Evolutionary conservation across 1,140 invertebrate genomes (phyloP).

Genomic region (Watersipora subatra): DNA sequence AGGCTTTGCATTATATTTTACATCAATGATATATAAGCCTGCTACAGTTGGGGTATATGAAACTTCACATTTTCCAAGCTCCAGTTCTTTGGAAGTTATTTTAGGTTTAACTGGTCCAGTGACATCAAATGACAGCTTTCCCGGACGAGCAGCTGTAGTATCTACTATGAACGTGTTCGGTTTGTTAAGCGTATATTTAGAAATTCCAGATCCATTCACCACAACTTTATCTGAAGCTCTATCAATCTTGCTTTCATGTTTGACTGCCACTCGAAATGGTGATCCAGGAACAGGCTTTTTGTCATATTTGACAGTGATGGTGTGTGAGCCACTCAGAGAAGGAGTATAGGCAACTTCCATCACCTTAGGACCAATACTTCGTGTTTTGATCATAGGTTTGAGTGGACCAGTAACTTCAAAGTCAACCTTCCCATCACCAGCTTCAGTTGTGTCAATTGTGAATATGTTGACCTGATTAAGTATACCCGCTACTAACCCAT

Average conservation of each 20-base stretch:
- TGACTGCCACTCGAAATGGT: too few relatives aligned
- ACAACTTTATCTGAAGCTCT: not conserved
- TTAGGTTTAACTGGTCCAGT: not conserved
- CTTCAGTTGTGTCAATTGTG: conserved; percentile 77
- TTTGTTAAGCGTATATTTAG: not conserved
- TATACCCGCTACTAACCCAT: conserved; percentile 73
- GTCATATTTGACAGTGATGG: not conserved
- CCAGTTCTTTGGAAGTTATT: not conserved
- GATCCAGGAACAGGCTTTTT: not conserved
- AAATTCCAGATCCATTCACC: not conserved
- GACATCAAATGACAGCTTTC: not conserved
- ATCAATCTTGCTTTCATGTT: too few relatives aligned
- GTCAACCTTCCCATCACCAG: conserved; percentile 45
- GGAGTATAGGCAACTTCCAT: not conserved
- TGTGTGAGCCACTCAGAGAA: not conserved
- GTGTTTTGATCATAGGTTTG: not conserved
- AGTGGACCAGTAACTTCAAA: not conserved
- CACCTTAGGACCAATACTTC: not conserved
- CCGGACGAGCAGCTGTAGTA: not conserved
- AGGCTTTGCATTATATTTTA: conserved; percentile 58
- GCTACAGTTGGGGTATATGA: conserved; percentile 58
- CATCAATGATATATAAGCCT: conserved; percentile 84
- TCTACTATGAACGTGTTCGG: not conserved
- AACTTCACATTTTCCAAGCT: conserved; percentile 19
- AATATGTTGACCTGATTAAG: conserved; percentile 84